Base-by-base conservation (phyloP, 2,888 invertebrate genomes). In the Rotaria sp. region DNA sequence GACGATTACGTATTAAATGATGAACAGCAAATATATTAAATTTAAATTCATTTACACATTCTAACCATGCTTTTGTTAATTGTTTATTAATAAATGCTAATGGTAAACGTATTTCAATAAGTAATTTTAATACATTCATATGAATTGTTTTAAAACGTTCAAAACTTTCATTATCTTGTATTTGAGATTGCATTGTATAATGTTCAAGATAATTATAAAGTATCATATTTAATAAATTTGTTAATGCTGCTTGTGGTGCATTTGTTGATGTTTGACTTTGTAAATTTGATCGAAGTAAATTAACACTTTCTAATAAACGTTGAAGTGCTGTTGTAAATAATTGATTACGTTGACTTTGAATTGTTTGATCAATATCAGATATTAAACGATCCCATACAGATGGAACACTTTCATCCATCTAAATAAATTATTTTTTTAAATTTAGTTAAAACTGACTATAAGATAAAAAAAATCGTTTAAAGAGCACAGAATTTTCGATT, bases 11-110 rank as follows among this genome's bases (percentile, higher is more conserved):
- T 45, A 86, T 85, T 55, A 86, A 67, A 85, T 75, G 85, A 45
- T 74, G 45, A 15, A 86, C 52, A 59, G 85, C 85, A n/a, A 85
- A 75, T 13, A 86, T 85, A n/a, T 85, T 74, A 30, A 55, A 86
- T 84, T 86, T 86, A 52, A 80, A 38, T 41, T 86, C 86, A 30
- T 86, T 85, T 26, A 52, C 48, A 59, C 85, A 86, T n/a, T 86
- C 86, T 57, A 86, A 41, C 86, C 86, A 86, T 26, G 75, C 55
- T 86, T 80, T 80, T 3, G 80, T 80, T 45, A 80, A 80, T 45
- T 80, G 80, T 80, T 80, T 80, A n/a, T 26, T 80, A 5, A 80
- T 80, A 26, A 80, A 26, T 11, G 45, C 0, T 45, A 80, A n/a
- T 21, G 24, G 80, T 45, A 80, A 45, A n/a, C 80, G 41, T n/a